phyloP scores from a whole-genome alignment of 2,888 invertebrate species.

The Aporophyla lueneburgensis region DNA sequence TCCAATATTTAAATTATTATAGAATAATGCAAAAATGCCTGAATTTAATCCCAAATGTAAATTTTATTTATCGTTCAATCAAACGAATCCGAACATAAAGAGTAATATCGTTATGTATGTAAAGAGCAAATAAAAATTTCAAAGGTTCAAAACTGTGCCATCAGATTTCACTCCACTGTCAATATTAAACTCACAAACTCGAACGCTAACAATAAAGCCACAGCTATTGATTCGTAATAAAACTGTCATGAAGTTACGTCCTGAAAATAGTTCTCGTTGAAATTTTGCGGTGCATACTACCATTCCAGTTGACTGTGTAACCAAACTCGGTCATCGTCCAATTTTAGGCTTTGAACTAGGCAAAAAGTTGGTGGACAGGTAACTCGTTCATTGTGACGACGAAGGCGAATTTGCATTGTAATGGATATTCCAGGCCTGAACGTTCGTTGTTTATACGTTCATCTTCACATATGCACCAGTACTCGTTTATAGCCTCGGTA shows the following conservation, averaged over 20 bases:
- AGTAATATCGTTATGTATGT: slow-evolving; percentile 28
- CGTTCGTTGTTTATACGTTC: slow-evolving; percentile 77
- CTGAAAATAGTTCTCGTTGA: slow-evolving; percentile 58
- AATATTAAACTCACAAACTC: slow-evolving; percentile 39
- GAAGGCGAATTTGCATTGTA: slow-evolving; percentile 87
- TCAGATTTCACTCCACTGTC: slow-evolving; percentile 29
- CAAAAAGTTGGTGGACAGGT: slow-evolving; percentile 86
- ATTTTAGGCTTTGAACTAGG: slow-evolving; percentile 80
- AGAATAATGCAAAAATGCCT: slow-evolving; percentile 13
- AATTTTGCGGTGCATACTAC: slow-evolving; percentile 56
- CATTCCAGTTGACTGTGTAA: slow-evolving; percentile 64
- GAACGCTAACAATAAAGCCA: slow-evolving; percentile 45
- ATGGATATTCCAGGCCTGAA: slow-evolving; percentile 82
- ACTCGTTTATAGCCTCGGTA: slow-evolving; percentile 73
- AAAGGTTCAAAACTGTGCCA: slow-evolving; percentile 34
- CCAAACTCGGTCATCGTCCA: slow-evolving; percentile 82
- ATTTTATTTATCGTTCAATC: slow-evolving; percentile 47
- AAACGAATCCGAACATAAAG: slow-evolving; percentile 30
- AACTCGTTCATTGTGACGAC: slow-evolving; percentile 83
- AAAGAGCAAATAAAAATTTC: slow-evolving; percentile 40
- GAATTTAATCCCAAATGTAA: slow-evolving; percentile 38
- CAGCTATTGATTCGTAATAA: slow-evolving; percentile 58
- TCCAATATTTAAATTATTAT: slow-evolving; percentile 15
- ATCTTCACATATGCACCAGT: slow-evolving; percentile 76
- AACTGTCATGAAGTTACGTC: slow-evolving; percentile 54